Base-by-base conservation (phyloP, 92 coral and sea anemone species). In the Zoanthus sansibaricus region DNA sequence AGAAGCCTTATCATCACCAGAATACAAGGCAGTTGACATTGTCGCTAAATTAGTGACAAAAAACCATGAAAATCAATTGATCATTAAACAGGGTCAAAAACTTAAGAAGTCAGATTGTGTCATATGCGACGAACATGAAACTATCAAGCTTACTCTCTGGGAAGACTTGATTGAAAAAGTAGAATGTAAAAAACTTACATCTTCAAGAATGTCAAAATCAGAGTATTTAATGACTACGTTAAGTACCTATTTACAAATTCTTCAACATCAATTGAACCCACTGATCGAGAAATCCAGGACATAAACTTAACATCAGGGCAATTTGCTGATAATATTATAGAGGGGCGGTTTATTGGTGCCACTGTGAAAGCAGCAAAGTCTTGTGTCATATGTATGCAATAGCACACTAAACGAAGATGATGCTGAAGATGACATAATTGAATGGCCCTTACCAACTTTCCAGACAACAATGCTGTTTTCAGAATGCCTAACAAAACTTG, bases 361-460 rank as follows among this genome's bases (percentile, higher is more conserved):
- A 47, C 75, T 64, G 82, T 78, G 64, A 79, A 79, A 77, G 69
- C 72, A 52, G 71, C 71, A 77, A 77, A 87, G 59, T 62, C 79
- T 49, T 87, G 90, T 79, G 86, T 87, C 70, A 75, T 66, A n/a
- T 87, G 83, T 66, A n/a, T 87, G 86, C 77, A 87, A 77, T 76
- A 13, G 25, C 79, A 79, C 86, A 69, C 76, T 82, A 48, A 82
- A 61, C 47, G 73, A 72, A 66, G 86, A 82, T 69, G 59, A 48
- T 71, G 66, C 68, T 77, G 87, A 69, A 75, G 78, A 83, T 68
- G 76, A 71, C 76, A 78, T 72, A 49, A 75, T 67, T 78, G 80
- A 75, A 48, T 61, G 90, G 51, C 58, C 32, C 45, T 71, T 71
- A 71, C 75, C 75, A 56, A 20, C 84, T 56, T 86, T 86, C 80